phyloP scores from a whole-genome alignment of 2,888 invertebrate species.

The Lordiphosa fenestrarum region DNA sequence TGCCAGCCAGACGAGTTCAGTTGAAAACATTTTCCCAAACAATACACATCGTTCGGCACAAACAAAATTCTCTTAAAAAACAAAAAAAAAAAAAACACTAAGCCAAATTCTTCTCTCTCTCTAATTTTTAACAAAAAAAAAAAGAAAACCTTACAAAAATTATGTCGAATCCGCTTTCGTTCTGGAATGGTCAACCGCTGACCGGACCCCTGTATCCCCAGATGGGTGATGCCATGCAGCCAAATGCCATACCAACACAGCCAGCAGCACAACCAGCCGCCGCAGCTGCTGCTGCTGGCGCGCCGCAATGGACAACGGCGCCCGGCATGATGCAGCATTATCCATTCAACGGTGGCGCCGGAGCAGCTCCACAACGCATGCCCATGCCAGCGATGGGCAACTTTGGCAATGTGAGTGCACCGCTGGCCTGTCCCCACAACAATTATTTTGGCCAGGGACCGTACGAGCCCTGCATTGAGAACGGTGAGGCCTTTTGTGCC shows the following conservation, averaged over 20 bases:
- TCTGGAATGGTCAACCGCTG: constrained; percentile 33
- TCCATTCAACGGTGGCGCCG: neutral
- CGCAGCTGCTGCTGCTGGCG: neutral
- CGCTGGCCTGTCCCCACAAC: constrained; percentile 3
- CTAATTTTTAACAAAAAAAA: neutral
- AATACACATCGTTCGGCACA: constrained; percentile 23
- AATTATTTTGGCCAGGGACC: constrained; percentile 14
- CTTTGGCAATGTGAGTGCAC: neutral
- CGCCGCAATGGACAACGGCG: neutral
- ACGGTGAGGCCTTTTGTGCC: constrained; percentile 33
- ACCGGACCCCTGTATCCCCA: constrained; percentile 27
- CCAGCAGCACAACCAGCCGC: neutral
- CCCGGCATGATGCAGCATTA: neutral
- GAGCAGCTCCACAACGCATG: neutral
- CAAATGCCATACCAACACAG: neutral
- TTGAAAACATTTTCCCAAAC: constrained; percentile 11
- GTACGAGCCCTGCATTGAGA: constrained; percentile 27
- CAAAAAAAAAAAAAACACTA: neutral
- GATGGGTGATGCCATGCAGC: constrained; percentile 27
- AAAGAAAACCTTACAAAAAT: neutral
- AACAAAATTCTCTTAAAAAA: constrained; percentile 1
- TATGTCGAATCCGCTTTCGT: constrained; percentile 22
- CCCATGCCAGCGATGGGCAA: constrained; percentile 2
- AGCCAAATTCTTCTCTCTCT: neutral
- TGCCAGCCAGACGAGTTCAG: constrained; percentile 5